Evolutionary conservation across 2,888 invertebrate genomes (phyloP).

Genomic region (Abrostola triplasia): DNA sequence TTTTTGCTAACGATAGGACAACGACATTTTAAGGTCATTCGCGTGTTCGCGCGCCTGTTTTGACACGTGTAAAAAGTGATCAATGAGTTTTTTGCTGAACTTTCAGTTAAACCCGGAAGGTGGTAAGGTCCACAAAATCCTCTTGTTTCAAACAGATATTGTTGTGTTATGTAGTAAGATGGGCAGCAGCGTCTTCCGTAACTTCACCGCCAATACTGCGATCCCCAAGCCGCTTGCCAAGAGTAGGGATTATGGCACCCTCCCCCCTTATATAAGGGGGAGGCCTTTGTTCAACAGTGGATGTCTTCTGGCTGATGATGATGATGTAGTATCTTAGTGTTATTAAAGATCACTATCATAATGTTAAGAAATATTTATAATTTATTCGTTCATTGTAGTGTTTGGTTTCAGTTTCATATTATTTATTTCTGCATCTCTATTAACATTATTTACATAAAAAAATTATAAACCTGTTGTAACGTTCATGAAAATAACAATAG

Average conservation of each 20-base stretch:
- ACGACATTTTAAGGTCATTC: slow-evolving; percentile 59
- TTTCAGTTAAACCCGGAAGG: slow-evolving; percentile 4
- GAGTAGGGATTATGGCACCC: too few relatives aligned
- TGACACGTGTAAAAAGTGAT: slow-evolving; percentile 48
- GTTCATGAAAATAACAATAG: slow-evolving; percentile 29
- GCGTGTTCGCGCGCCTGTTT: slow-evolving; percentile 31
- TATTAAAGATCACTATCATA: slow-evolving; percentile 15
- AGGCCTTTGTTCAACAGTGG: too few relatives aligned
- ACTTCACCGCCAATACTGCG: too few relatives aligned
- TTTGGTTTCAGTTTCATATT: background rate
- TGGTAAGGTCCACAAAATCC: too few relatives aligned
- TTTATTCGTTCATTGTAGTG: slow-evolving; percentile 16
- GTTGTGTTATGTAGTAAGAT: too few relatives aligned
- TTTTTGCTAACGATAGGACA: slow-evolving; percentile 57
- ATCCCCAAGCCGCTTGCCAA: too few relatives aligned
- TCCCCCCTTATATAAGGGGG: too few relatives aligned
- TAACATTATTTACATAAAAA: background rate
- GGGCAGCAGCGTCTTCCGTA: too few relatives aligned
- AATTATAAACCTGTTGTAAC: background rate
- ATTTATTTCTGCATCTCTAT: background rate
- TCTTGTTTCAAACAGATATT: background rate
- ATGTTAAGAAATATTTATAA: slow-evolving; percentile 25
- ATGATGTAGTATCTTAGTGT: background rate
- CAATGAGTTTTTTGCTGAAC: slow-evolving; percentile 16
- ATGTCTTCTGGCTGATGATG: too few relatives aligned